These are phyloP conservation scores for Petromus typicus DNA, from an alignment of 2,113 vertebrate species.

Conservation along the genomic window DNA sequence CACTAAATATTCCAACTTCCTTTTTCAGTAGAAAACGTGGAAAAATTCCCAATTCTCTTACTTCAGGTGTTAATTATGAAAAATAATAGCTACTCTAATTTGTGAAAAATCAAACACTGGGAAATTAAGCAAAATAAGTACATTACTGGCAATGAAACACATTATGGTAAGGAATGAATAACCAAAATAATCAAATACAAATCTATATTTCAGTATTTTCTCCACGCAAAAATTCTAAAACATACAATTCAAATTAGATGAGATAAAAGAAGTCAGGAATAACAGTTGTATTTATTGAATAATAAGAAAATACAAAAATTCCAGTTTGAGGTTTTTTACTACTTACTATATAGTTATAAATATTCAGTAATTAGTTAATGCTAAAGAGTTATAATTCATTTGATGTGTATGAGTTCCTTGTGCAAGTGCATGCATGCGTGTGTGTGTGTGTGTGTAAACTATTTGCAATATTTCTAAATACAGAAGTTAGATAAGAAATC, in stretches of 20 bases:
- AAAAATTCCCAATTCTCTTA: background rate
- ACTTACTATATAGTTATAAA: background rate
- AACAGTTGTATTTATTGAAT: background rate
- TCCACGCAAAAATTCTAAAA: background rate
- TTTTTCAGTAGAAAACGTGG: background rate
- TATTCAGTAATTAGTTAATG: background rate
- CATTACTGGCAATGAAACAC: background rate
- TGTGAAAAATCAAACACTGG: background rate
- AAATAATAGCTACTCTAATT: background rate
- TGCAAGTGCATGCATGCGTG: no score
- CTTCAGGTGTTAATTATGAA: background rate
- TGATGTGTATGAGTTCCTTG: background rate
- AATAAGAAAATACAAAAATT: background rate
- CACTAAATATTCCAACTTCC: background rate
- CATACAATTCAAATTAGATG: background rate
- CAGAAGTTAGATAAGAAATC: background rate
- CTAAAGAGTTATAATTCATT: background rate
- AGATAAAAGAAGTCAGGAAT: background rate
- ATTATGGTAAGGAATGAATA: background rate
- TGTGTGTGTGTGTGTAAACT: background rate
- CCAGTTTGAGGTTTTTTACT: background rate
- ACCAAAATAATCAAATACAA: background rate
- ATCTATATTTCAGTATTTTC: background rate
- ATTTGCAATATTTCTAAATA: background rate
- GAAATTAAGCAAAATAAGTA: background rate